A percentile compares a stretch with the other conserved stretches of the same genome.
These are phyloP conservation scores for Unio delphinus DNA, from an alignment of 2,888 invertebrate species.

Conservation along the genomic window DNA sequence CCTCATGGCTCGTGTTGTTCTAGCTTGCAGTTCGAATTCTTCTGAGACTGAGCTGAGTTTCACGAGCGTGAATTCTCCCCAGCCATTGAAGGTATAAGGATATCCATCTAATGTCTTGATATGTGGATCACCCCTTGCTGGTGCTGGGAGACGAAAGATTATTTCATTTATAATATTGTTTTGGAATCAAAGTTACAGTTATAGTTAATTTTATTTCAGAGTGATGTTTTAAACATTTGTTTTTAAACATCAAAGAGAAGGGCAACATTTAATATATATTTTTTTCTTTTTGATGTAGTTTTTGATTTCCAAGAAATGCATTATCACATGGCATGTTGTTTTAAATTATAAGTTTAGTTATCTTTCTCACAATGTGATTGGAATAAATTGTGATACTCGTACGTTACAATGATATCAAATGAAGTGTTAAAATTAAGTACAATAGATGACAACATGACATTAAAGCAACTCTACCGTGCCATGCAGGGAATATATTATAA, in stretches of 20 bases:
- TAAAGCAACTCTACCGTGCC: no score
- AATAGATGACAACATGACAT: no score
- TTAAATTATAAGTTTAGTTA: no score
- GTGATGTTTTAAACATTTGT: no score
- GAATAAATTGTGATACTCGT: no score
- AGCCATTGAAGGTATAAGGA: conserved; percentile 1
- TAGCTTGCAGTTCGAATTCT: conserved; percentile 7
- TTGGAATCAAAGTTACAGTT: no score
- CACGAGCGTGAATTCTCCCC: conserved; percentile 2
- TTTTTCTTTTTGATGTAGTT: not conserved
- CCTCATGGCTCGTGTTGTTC: conserved; percentile 2
- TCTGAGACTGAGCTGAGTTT: not conserved
- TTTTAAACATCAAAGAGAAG: not conserved
- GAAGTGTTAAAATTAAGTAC: no score
- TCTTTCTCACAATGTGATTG: no score
- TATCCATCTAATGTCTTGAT: conserved; percentile 1
- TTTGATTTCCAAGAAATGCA: no score
- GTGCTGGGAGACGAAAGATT: not conserved
- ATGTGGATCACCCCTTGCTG: conserved; percentile 7
- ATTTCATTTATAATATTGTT: not conserved
- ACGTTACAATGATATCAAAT: no score
- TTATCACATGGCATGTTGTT: no score
- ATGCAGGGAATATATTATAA: not conserved
- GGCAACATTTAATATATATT: not conserved
- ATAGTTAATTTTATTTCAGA: no score